phyloP scores from a whole-genome alignment of 2,888 invertebrate genomes.

The Dyspetes luteomarginatus region DNA sequence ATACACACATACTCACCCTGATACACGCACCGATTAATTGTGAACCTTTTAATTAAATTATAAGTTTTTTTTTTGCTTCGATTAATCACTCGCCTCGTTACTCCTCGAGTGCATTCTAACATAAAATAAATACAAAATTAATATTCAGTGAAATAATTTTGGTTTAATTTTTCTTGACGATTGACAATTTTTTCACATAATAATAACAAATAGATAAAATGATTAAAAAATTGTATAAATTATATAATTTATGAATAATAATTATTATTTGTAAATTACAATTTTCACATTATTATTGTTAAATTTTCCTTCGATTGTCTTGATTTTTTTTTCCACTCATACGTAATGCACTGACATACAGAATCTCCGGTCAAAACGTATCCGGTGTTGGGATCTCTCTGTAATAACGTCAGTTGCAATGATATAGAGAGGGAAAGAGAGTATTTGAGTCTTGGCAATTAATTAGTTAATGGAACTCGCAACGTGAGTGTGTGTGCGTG shows the following conservation, averaged over 20 bases:
- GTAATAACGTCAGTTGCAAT: constrained; percentile 51
- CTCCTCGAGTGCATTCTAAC: constrained; percentile 35
- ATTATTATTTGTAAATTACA: not conserved
- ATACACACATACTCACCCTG: constrained; percentile 28
- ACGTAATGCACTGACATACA: not conserved
- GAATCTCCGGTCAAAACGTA: constrained; percentile 15
- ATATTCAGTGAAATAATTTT: not conserved
- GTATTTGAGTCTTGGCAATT: constrained; percentile 35
- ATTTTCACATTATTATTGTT: not conserved
- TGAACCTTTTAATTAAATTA: constrained; percentile 7
- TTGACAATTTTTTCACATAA: not conserved
- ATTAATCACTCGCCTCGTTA: constrained; percentile 54
- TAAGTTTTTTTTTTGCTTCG: constrained; percentile 37
- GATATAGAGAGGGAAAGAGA: not conserved
- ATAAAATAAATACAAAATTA: not conserved
- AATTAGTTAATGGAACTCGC: constrained; percentile 60
- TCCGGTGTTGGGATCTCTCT: constrained; percentile 19
- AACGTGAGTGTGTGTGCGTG: constrained; percentile 16
- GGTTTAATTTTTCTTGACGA: not conserved
- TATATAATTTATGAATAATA: not conserved
- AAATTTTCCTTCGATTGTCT: not conserved
- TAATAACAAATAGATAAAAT: not conserved
- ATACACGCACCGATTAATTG: constrained; percentile 30
- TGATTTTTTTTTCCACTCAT: not conserved
- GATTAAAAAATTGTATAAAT: not conserved